Conservation (phyloP, 92 coral and sea anemone genomes). For the Hydrozoanthus gracilis region DNA sequence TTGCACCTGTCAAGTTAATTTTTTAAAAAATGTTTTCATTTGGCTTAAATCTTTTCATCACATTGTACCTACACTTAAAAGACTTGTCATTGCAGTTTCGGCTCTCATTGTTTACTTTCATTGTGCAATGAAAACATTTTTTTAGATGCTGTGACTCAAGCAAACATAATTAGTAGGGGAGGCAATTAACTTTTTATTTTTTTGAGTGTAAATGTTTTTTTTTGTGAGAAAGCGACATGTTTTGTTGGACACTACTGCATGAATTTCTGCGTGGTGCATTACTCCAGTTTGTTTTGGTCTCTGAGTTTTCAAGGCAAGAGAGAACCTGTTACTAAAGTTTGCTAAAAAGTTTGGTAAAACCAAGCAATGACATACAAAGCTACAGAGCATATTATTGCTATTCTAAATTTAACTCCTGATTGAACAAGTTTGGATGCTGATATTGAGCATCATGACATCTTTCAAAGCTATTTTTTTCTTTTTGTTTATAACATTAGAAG, state of each 20-base stretch:
- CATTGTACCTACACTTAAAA: too few relatives aligned
- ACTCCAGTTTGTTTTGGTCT: conserved; percentile 22
- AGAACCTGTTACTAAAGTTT: conserved; percentile 13
- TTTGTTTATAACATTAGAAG: not conserved
- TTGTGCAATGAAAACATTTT: not conserved
- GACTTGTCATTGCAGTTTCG: too few relatives aligned
- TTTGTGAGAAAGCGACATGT: not conserved
- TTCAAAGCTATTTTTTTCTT: not conserved
- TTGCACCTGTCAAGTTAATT: too few relatives aligned
- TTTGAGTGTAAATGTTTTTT: not conserved
- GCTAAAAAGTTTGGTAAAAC: conserved; percentile 23
- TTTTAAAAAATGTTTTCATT: too few relatives aligned
- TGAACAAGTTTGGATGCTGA: not conserved
- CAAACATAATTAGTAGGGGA: not conserved
- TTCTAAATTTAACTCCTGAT: not conserved
- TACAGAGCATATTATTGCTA: conserved; percentile 21
- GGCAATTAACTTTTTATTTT: not conserved
- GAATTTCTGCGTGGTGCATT: conserved; percentile 18
- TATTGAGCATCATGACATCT: not conserved
- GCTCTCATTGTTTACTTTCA: not conserved
- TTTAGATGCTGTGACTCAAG: not conserved
- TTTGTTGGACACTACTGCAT: not conserved
- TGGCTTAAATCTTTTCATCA: too few relatives aligned
- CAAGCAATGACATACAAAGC: conserved; percentile 37
- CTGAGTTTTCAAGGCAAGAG: conserved; percentile 23